Percentiles rank a stretch among this genome's conserved stretches.
Evolutionary conservation across 2,113 vertebrate genomes (phyloP).

Genomic region (Ctenodactylus gundi): DNA sequence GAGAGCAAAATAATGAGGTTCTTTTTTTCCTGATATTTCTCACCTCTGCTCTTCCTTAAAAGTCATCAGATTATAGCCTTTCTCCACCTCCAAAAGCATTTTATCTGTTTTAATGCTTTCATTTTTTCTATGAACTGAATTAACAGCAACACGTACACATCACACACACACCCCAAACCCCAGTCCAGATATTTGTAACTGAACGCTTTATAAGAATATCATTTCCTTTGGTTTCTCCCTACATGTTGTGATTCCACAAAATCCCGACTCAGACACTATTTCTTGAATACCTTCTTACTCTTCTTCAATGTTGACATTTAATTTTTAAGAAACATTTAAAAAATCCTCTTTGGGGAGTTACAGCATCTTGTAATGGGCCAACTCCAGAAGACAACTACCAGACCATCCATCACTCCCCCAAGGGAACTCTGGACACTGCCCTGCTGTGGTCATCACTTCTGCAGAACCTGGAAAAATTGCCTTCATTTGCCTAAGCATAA

Average conservation of each 20-base stretch:
- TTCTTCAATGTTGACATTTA: fast-evolving
- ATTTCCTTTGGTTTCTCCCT: not conserved
- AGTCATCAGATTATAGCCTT: not conserved
- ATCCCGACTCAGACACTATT: not conserved
- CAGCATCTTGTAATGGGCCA: not conserved
- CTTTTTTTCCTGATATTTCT: not conserved
- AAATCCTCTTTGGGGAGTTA: not conserved
- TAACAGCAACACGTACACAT: not conserved
- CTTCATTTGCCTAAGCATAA: not conserved
- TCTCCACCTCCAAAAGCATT: not conserved
- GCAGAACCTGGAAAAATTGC: not conserved
- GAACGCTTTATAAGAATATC: not conserved
- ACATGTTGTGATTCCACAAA: not conserved
- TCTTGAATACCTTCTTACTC: not conserved
- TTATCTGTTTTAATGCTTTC: not conserved
- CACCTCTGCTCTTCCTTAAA: not conserved
- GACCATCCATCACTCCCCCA: not conserved
- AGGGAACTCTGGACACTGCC: not conserved
- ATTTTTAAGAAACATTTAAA: not conserved
- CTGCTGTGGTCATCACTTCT: not conserved
- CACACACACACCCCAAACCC: not conserved
- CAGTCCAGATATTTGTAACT: not conserved
- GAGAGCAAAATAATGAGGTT: not conserved
- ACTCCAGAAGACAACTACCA: not conserved
- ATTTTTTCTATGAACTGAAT: not conserved